A percentile compares a stretch with the other conserved stretches of the same genome.
These are phyloP conservation scores for Pomacea maculata DNA, from an alignment of 1,140 invertebrate species.

Conservation along the genomic window DNA sequence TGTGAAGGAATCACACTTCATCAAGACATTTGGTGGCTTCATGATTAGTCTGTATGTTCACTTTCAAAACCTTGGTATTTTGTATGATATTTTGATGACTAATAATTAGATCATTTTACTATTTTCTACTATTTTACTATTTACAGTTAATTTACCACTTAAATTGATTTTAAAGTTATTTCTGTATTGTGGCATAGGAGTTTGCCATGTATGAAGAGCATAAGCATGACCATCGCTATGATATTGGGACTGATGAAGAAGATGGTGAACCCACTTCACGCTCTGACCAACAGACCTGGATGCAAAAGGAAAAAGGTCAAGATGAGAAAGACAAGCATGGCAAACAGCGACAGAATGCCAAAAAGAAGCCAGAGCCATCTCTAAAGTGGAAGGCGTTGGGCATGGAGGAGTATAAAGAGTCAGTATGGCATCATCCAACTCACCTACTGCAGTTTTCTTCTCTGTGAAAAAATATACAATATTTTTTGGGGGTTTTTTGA, in stretches of 20 bases:
- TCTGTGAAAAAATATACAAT: too few species aligned
- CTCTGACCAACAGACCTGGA: constrained; percentile 35
- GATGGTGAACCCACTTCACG: constrained; percentile 32
- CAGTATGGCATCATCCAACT: neutral
- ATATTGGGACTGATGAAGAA: constrained; percentile 31
- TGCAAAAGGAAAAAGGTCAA: constrained; percentile 39
- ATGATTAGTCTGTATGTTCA: too few species aligned
- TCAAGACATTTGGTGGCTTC: too few species aligned
- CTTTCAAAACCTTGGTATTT: too few species aligned
- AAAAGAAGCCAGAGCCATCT: constrained; percentile 61
- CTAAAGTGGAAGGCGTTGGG: constrained; percentile 61
- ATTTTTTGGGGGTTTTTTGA: too few species aligned
- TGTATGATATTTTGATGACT: too few species aligned
- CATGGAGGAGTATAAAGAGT: constrained; percentile 56
- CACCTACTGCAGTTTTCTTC: too few species aligned
- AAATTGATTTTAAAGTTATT: neutral
- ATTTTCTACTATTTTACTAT: too few species aligned
- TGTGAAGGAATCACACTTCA: too few species aligned
- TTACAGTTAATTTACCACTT: neutral
- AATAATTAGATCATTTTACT: too few species aligned
- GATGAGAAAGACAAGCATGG: constrained; percentile 43
- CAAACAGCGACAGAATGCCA: constrained; percentile 49
- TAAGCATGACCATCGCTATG: constrained; percentile 33
- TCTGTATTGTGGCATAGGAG: constrained; percentile 31
- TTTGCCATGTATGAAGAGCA: constrained; percentile 45